Conservation (phyloP, 2,797 vertebrate species). For the Etheostoma nigrum region DNA sequence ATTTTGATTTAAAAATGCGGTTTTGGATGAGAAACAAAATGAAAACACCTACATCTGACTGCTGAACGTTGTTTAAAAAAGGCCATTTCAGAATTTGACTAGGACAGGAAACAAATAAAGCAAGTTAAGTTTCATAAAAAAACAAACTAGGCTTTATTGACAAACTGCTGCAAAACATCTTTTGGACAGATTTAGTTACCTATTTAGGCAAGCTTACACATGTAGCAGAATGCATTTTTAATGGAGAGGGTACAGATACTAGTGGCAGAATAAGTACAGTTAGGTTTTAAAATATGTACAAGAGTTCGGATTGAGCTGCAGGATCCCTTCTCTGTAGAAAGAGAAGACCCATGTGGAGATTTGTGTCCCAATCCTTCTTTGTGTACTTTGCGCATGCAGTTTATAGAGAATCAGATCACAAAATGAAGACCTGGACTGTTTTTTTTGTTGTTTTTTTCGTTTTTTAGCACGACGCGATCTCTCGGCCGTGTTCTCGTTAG, state of each 20-base stretch:
- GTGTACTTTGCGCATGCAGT: constrained; percentile 85
- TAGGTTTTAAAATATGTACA: constrained; percentile 95
- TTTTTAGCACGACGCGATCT: constrained; percentile 72
- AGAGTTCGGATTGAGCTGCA: constrained; percentile 93
- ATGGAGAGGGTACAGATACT: constrained; percentile 96
- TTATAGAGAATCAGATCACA: constrained; percentile 83
- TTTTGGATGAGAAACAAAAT: constrained; percentile 85
- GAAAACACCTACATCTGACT: constrained; percentile 89
- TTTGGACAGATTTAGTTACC: constrained; percentile 98
- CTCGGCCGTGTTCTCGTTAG: constrained; percentile 70
- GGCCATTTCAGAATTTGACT: constrained; percentile 90
- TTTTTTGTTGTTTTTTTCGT: neutral
- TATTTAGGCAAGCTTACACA: constrained; percentile 99
- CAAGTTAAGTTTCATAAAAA: constrained; percentile 98
- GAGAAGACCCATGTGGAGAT: constrained; percentile 90
- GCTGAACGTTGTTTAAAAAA: constrained; percentile 90
- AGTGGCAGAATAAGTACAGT: constrained; percentile 90
- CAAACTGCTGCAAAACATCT: constrained; percentile 98
- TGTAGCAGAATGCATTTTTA: constrained; percentile 94
- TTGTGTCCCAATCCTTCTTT: constrained; percentile 89
- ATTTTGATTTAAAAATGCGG: constrained; percentile 89
- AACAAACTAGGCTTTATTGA: constrained; percentile 99
- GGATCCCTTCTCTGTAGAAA: constrained; percentile 96
- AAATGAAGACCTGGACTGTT: constrained; percentile 76
- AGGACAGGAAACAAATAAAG: constrained; percentile 93